Evolutionary conservation across 37 sponge, comb jelly and placozoan species (phyloP).

Genomic region (Beroe forskalii): DNA sequence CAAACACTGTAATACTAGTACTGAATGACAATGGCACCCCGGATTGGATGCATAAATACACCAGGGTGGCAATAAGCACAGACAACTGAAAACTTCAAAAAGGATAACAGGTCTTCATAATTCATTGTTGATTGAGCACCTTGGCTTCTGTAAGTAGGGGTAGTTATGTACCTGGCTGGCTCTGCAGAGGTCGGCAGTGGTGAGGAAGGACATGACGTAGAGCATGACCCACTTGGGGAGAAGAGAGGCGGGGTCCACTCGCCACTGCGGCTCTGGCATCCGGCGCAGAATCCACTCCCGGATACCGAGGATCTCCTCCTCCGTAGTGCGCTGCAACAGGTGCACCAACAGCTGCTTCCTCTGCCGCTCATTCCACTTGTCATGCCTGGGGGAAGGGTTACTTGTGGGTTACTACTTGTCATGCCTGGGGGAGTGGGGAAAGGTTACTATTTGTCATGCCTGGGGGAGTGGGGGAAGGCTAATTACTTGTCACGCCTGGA

Average conservation of each 20-base stretch:
- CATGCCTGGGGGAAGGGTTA: constrained; percentile 54
- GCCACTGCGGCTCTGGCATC: constrained; percentile 53
- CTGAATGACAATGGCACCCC: too few species aligned
- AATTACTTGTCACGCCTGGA: too few species aligned
- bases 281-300: constrained; percentile 45
- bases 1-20: too few species aligned
- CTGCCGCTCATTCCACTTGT: constrained; percentile 56
- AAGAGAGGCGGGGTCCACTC: neutral
- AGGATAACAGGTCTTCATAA: too few species aligned
- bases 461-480: too few species aligned
- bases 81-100: too few species aligned
- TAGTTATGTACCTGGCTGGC: constrained; percentile 3
- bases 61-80: too few species aligned
- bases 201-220: constrained; percentile 24
- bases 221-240: constrained; percentile 23
- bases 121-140: too few species aligned
- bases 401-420: neutral
- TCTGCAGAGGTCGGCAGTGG: constrained; percentile 33
- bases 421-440: too few species aligned
- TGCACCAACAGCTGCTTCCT: constrained; percentile 39
- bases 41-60: too few species aligned
- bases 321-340: constrained; percentile 32
- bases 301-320: constrained; percentile 1
- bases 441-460: neutral
- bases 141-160: too few species aligned